Base-by-base conservation (phyloP, 2,113 vertebrate genomes). In the Dicentrarchus labrax region DNA sequence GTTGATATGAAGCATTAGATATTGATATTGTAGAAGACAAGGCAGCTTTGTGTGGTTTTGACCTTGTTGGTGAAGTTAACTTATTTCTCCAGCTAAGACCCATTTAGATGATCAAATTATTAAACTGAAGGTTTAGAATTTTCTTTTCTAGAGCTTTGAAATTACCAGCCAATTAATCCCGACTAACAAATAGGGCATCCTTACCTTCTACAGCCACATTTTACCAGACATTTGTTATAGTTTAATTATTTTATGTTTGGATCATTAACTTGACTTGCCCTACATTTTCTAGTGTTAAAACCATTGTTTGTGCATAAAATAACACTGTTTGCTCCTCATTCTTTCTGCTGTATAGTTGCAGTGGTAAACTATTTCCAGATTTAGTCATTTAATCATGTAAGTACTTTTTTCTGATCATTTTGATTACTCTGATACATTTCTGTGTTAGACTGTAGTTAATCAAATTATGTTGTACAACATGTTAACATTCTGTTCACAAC, bases 391-490 rank as follows among this genome's bases (percentile, higher is more conserved):
- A 36, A 4, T 9, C 4, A 39, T 22, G 17, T 57, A 11, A 69
- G 5, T 39, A n/a, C 30, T 0, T 41, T 24, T 45, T 24, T 16
- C 2, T 9, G 4, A 36, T 57, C 11, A 6, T 54, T 36, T 51
- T 10, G 10, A 5, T 45, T 17, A 10, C 21, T 57, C n/a, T 12
- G 13, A 47, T 59, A 17, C 0, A 43, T 41, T 22, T 69, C 45
- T 15, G 6, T 71, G 41, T 61, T 17, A 39, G 21, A 66, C 48
- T 66, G 16, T 60, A 16, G 9, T 64, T 68, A 30, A 0, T 15
- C 21, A 65, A 70, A 64, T 72, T 4, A 41, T 61, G 65, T 48
- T 71, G 53, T 69, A 30, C 30, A 86, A 62, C 39, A 61, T 51
- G 22, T 85, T 60, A 47, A 38, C 15, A 59, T 77, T 77, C 11